Evolutionary conservation across 1,140 invertebrate genomes (phyloP).

Genomic region (Cydia strobilella): DNA sequence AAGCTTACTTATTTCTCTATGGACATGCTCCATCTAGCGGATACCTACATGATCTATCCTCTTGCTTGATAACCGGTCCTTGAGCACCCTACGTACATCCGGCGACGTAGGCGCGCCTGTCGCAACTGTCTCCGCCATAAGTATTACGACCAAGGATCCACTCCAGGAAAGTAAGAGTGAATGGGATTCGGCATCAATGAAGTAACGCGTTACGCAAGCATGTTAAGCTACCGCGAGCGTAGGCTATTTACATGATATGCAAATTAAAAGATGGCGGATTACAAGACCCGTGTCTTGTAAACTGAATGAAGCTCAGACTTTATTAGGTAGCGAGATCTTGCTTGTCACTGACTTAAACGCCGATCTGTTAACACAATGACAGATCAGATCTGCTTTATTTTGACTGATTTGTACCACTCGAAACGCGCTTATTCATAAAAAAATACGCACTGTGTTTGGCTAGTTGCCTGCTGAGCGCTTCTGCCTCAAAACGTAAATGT

Average conservation of each 20-base stretch:
- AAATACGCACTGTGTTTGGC: too few relatives aligned
- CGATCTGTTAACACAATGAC: too few relatives aligned
- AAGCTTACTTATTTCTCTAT: too few relatives aligned
- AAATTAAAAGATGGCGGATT: conserved; percentile 56
- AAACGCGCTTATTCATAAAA: too few relatives aligned
- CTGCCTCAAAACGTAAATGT: too few relatives aligned
- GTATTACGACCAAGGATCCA: conserved; percentile 61
- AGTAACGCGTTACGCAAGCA: conserved; percentile 50
- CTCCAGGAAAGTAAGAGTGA: conserved; percentile 56
- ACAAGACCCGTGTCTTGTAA: too few relatives aligned
- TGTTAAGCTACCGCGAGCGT: conserved; percentile 62
- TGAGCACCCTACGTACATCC: conserved; percentile 77
- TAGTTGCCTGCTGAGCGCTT: too few relatives aligned
- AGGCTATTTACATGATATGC: conserved; percentile 54
- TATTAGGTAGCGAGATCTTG: too few relatives aligned
- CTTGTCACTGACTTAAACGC: too few relatives aligned
- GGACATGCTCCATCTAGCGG: neutral
- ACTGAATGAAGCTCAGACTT: too few relatives aligned
- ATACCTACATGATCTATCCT: neutral
- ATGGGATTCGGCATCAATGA: conserved; percentile 60
- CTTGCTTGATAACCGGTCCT: conserved; percentile 64
- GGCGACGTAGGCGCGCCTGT: conserved; percentile 69
- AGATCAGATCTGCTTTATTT: too few relatives aligned
- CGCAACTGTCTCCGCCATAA: conserved; percentile 62
- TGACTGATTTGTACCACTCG: too few relatives aligned